Base-by-base conservation (phyloP, 2,113 vertebrate genomes). In the Chinchilla lanigera region DNA sequence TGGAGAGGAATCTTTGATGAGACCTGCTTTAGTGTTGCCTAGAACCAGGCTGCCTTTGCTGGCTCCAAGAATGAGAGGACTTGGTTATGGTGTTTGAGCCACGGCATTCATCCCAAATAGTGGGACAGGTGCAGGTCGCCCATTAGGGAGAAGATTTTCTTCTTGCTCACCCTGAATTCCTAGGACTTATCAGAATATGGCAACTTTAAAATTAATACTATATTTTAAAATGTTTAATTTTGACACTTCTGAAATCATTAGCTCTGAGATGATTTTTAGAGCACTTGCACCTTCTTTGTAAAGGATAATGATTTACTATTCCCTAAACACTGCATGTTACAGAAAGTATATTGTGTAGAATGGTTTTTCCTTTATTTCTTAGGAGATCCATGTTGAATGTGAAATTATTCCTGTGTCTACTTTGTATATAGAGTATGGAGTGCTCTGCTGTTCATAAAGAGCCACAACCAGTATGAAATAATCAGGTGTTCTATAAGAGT, bases 311-410 rank as follows among this genome's bases (percentile, higher is more conserved):
- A 60, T 80, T 92, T 90, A n/a, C 78, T 69, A 1, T 92, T 95
- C 58, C 89, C n/a, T 71, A 60, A 90, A 82, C n/a, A 85, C 61
- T 93, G 95, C 97, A 97, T 95, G 97, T 89, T 65, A 47, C 30
- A 92, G 90, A 92, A 85, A 56, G 44, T n/a, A 0, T 82, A 52
- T 47, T 33, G 22, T 92, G 19, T 67, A 61, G 69, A 89, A 87
- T 91, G 38, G n/a, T 82, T 94, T 54, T 95, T 88, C 60, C 86
- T 97, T 60, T 52, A 71, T 65, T 94, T 69, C 69, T 71, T 63
- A 83, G 86, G 93, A 91, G 22, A 52, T 84, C 47, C 80, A 0
- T 92, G 38, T 89, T 96, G 86, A 61, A 1, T 82, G 61, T 93
- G 85, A 83, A 96, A 94, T 77, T 75, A 85, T 58, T 92, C 73